Evolutionary conservation across 2,888 invertebrate genomes (phyloP), one percentile per base, ranked within the genome.

Genomic region (Diarsia rubi): DNA sequence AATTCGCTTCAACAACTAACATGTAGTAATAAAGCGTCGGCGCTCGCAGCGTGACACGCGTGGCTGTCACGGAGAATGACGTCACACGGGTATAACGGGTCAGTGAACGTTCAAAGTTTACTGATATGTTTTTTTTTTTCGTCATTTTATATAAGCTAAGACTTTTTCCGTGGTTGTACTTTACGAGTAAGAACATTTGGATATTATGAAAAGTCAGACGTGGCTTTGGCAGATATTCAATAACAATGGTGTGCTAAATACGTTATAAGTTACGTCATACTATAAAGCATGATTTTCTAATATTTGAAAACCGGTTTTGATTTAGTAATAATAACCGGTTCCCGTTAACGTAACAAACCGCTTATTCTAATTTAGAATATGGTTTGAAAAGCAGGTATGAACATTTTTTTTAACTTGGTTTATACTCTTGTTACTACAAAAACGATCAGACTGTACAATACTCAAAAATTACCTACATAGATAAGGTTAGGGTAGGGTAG

Each of bases 61-160:
- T 79, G 64, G 12, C 54, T 74, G 69, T 83, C 80, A 81, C 63
- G 59, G n/a, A 42, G 31, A 68, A 69, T 83, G 83, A 81, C 65
- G 49, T 69, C 83, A 83, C 54, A 44, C 8, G 54, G 64, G 71
- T 69, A 57, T 42, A 59, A 24, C 45, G 24, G 62, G 76, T 81
- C 76, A 75, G 54, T 75, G 76, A 67, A 63, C 57, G 27, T 67
- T 81, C 47, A 47, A 60, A 63, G 27, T 78, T 49, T 66, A 44
- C 42, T 27, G 64, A 31, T 42, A 31, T 27, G 24, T 59, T 59
- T 65, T n/a, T 45, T 78, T 74, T 59, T 64, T 16, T 5, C 0
- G n/a, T 54, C 14, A 24, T 54, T 54, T 5, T 24, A 24, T n/a
- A 54, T 11, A 52, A n/a, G n/a, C 11, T n/a, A 14, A 11, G 4